Conservation (phyloP, 92 coral and sea anemone genomes). For the Nematostella vectensis region DNA sequence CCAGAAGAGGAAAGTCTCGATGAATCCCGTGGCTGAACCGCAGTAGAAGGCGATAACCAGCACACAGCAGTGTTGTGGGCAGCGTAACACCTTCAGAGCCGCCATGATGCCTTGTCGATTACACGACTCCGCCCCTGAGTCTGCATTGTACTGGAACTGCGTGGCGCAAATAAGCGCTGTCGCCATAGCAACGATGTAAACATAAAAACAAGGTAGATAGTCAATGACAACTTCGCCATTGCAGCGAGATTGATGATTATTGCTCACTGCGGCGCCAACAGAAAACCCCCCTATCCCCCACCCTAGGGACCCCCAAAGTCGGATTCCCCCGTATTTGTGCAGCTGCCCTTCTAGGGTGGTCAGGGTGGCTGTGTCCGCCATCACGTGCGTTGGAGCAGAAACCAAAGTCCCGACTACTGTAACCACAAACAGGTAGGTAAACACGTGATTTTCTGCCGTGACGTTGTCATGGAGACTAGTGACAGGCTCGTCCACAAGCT, state of each 20-base stretch:
- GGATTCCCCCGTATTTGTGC: conserved; percentile 79
- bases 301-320: conserved; percentile 96
- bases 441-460: conserved; percentile 47
- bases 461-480: conserved; percentile 24
- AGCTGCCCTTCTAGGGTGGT: conserved; percentile 70
- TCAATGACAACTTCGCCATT: conserved; percentile 67
- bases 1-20: conserved; percentile 94
- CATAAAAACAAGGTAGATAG: conserved; percentile 81
- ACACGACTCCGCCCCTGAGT: conserved; percentile 2
- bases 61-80: conserved; percentile 71
- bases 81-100: conserved; percentile 56
- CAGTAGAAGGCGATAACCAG: conserved; percentile 85
- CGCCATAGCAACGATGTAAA: conserved; percentile 66
- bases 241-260: conserved; percentile 46
- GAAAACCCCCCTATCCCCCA: conserved; percentile 94
- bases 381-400: conserved; percentile 84
- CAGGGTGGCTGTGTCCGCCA: conserved; percentile 91
- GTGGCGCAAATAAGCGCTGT: conserved; percentile 72
- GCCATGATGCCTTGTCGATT: conserved; percentile 18
- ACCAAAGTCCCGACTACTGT: conserved; percentile 77
- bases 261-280: conserved; percentile 85
- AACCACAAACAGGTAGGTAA: conserved; percentile 59
- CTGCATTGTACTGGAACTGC: conserved; percentile 55
- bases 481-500: conserved; percentile 9
- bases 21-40: conserved; percentile 96